Evolutionary conservation across 2,888 invertebrate species (phyloP).

Genomic region (Craniophora ligustri): DNA sequence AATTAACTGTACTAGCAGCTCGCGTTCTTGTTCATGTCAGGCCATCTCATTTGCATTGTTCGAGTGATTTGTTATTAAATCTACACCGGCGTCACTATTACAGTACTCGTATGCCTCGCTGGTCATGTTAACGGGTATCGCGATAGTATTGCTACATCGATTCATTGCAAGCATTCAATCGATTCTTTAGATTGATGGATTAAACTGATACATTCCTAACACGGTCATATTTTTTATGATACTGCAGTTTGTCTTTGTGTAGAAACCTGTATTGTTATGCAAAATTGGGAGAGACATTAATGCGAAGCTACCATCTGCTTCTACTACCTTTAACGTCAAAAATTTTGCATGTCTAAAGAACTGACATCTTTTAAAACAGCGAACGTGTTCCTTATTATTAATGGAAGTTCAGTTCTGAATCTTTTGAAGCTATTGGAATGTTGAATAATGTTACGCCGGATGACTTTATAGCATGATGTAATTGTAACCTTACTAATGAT

Average conservation of each 20-base stretch:
- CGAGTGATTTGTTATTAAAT: slow-evolving; percentile 63
- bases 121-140: slow-evolving; percentile 53
- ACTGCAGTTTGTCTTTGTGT: neutral
- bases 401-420: slow-evolving; percentile 9
- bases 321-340: too few species aligned
- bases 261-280: too few species aligned
- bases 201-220: slow-evolving; percentile 37
- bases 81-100: slow-evolving; percentile 53
- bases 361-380: neutral
- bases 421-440: slow-evolving; percentile 17
- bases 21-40: slow-evolving; percentile 30
- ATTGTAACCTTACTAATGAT: slow-evolving; percentile 59
- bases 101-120: slow-evolving; percentile 48
- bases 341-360: too few species aligned
- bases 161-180: slow-evolving; percentile 55
- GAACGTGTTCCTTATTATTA: neutral
- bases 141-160: slow-evolving; percentile 56
- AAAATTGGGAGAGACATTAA: too few species aligned
- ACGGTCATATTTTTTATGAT: slow-evolving; percentile 23
- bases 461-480: slow-evolving; percentile 69
- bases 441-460: slow-evolving; percentile 54
- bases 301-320: too few species aligned
- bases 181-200: slow-evolving; percentile 61
- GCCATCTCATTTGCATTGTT: slow-evolving; percentile 53
- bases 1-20: slow-evolving; percentile 29